phyloP scores from a whole-genome alignment of 2,888 invertebrate genomes.

The Ferrisia virgata region DNA sequence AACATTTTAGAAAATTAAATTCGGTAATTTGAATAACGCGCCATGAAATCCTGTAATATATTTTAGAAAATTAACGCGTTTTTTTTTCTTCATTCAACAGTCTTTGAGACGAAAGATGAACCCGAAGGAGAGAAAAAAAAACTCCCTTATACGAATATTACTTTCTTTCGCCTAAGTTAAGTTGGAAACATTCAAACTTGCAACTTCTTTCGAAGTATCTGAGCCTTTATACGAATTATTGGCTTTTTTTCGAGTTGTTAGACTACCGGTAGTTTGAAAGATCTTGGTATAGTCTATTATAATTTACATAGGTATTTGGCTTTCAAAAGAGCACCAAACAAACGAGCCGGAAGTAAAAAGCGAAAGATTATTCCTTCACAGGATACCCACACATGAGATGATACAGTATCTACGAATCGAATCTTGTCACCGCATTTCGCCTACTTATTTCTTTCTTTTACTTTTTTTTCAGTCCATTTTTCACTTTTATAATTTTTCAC shows the following conservation, averaged over 20 bases:
- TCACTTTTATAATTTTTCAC: constrained; percentile 27
- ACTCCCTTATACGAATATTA: background rate
- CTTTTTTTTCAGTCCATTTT: constrained; percentile 20
- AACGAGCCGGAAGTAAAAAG: background rate
- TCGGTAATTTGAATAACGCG: constrained; percentile 9
- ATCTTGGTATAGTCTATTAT: background rate
- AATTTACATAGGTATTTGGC: constrained; percentile 21
- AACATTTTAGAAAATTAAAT: constrained; percentile 26
- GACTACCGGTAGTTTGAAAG: too few species aligned
- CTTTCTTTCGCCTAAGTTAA: background rate
- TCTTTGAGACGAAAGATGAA: background rate
- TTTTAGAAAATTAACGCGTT: background rate
- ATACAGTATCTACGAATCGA: background rate
- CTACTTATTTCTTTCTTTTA: too few species aligned
- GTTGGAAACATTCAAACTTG: background rate
- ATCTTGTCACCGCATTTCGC: constrained; percentile 19
- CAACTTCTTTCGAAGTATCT: too few species aligned
- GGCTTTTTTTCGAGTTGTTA: background rate
- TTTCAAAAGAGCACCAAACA: background rate
- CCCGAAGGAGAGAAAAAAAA: background rate
- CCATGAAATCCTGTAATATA: background rate
- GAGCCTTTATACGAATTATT: background rate
- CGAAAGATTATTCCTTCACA: background rate
- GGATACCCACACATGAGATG: too few species aligned
- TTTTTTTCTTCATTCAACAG: too few species aligned